phyloP scores from a whole-genome alignment of 2,113 vertebrate genomes.

The Anoplopoma fimbria region DNA sequence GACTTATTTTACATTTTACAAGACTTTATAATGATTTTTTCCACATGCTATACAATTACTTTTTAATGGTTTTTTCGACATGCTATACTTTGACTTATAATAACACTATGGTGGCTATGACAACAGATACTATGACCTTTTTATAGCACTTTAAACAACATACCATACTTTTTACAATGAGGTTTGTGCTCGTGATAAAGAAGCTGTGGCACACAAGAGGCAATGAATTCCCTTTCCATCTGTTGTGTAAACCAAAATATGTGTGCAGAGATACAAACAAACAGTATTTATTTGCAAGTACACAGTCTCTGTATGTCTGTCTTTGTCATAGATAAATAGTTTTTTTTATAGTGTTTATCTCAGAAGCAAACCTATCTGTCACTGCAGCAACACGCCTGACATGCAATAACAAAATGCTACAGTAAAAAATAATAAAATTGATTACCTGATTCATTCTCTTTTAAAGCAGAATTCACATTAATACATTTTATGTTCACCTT shows the following conservation, averaged over 20 bases:
- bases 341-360: slow-evolving; percentile 26
- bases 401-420: not conserved
- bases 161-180: too few species aligned
- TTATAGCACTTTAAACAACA: too few species aligned
- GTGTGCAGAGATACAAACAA: not conserved
- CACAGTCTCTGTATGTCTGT: not conserved
- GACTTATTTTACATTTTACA: too few species aligned
- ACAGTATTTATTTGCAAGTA: not conserved
- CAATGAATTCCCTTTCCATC: slow-evolving; percentile 15
- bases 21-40: too few species aligned
- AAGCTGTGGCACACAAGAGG: slow-evolving; percentile 28
- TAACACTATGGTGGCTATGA: too few species aligned
- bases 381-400: not conserved
- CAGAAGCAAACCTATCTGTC: slow-evolving; percentile 24
- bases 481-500: not conserved
- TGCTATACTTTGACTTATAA: too few species aligned
- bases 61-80: too few species aligned
- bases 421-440: not conserved
- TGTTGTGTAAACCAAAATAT: slow-evolving; percentile 25
- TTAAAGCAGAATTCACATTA: not conserved
- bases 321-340: not conserved
- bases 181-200: slow-evolving; percentile 37
- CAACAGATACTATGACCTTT: too few species aligned
- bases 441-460: not conserved
- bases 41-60: too few species aligned